Conservation (phyloP, 2,797 vertebrate species). For the Pangasius mekongensis region DNA sequence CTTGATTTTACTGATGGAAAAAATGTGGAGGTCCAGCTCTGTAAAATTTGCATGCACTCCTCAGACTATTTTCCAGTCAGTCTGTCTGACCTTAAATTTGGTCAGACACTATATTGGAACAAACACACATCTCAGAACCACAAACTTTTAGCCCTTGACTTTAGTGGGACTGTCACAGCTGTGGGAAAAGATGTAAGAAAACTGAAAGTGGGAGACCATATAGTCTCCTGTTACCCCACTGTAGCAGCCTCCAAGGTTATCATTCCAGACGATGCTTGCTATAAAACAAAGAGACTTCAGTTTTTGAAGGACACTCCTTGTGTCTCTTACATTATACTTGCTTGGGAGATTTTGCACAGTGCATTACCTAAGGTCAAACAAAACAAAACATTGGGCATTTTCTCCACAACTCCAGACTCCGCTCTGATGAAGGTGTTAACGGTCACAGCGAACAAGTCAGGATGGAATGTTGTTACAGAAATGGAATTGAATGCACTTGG, state of each 20-base stretch:
- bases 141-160: constrained; percentile 80
- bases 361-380: constrained; percentile 65
- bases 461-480: constrained; percentile 72
- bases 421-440: constrained; percentile 71
- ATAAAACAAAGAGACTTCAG: constrained; percentile 69
- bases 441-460: constrained; percentile 71
- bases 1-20: constrained; percentile 52
- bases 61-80: constrained; percentile 86
- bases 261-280: constrained; percentile 79
- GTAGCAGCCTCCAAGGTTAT: constrained; percentile 69
- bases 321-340: constrained; percentile 81
- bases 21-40: constrained; percentile 77
- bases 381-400: constrained; percentile 66
- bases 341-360: constrained; percentile 81
- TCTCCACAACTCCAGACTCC: constrained; percentile 68
- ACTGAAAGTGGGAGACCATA: constrained; percentile 79
- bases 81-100: constrained; percentile 73
- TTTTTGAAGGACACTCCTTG: constrained; percentile 79
- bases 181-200: constrained; percentile 72
- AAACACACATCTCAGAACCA: constrained; percentile 73
- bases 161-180: constrained; percentile 77
- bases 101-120: constrained; percentile 82
- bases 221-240: constrained; percentile 82
- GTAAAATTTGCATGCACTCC: constrained; percentile 82
- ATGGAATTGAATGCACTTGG: constrained; percentile 49